Percentiles rank a stretch among this genome's conserved stretches.
phyloP scores from a whole-genome alignment of 2,797 vertebrate species.

The Pipistrellus pipistrellus region DNA sequence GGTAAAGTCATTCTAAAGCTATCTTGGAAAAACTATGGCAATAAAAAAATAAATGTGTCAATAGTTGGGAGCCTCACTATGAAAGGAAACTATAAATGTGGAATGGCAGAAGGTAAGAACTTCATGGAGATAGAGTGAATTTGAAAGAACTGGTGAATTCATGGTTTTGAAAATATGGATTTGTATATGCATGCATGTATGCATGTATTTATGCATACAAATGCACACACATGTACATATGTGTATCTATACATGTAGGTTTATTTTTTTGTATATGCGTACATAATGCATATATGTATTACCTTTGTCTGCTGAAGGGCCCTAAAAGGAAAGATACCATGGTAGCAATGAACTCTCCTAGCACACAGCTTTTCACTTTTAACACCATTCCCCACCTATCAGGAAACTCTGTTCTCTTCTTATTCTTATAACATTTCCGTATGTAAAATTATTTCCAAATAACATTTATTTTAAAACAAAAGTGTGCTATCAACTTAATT shows the following conservation, averaged over 20 bases:
- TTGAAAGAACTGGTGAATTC: neutral
- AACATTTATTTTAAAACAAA: neutral
- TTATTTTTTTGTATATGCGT: neutral
- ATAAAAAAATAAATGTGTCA: neutral
- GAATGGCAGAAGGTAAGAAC: neutral
- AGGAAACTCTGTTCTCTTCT: neutral
- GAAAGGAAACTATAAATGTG: neutral
- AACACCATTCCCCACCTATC: neutral
- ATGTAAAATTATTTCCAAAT: neutral
- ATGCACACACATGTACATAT: neutral
- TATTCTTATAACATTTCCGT: conserved; percentile 11
- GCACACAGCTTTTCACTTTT: neutral
- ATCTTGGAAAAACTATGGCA: neutral
- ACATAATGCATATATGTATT: neutral
- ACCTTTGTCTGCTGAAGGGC: neutral
- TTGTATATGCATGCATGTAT: too few species aligned
- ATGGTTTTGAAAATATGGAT: neutral
- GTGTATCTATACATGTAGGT: neutral
- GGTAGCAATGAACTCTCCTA: neutral
- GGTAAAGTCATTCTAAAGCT: neutral
- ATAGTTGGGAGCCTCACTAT: neutral
- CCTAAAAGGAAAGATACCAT: neutral
- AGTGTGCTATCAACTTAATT: neutral
- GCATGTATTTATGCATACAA: neutral
- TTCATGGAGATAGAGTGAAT: neutral